Evolutionary conservation across 2,113 vertebrate species (phyloP), one percentile per base, ranked within the genome.

Genomic region (Nerophis lumbriciformis): DNA sequence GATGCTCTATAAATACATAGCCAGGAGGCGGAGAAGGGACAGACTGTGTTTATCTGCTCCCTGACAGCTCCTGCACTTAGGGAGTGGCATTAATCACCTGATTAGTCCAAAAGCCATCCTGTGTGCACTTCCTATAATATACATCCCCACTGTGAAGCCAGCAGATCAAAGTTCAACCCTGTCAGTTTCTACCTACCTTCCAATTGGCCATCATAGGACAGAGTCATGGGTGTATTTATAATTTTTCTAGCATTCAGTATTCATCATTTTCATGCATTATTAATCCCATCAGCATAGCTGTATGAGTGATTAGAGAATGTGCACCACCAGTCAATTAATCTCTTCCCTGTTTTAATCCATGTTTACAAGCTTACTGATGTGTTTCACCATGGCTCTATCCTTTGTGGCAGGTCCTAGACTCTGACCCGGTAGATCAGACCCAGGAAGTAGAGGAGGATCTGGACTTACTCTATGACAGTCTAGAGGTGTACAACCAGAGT

Each of bases 371-470:
- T 13, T 53, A 13, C 44, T 53, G 56, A 57, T 36, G 53, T 69
- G 65, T 67, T 28, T 50, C 39, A 75, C 55, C 35, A 72, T 54
- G 19, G 68, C 51, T 73, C 9, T 48, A 0, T 71, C 37, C 9
- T 60, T 47, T 50, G 3, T 10, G 14, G 3, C 76, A 91, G 91
- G 91, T 92, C 48, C 78, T 92, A 70, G 91, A 92, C 69, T 92
- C 90, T n/a, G 91, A 91, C 75, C 90, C 89, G 0, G 91, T 91
- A 7, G 90, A 89, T 72, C 91, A 90, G 79, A 89, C 87, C 15
- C 91, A 90, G 78, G 91, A 91, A 71, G 90, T 88, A 69, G 91
- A 91, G 69, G 90, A 91, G 71, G 90, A 91, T 73, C 83, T 92
- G 82, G 90, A 92, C 54, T 70, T 91, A 48, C 82, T 92, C 8